Evolutionary conservation across 2,113 vertebrate species (phyloP).

Genomic region (Zosterops pallidus): DNA sequence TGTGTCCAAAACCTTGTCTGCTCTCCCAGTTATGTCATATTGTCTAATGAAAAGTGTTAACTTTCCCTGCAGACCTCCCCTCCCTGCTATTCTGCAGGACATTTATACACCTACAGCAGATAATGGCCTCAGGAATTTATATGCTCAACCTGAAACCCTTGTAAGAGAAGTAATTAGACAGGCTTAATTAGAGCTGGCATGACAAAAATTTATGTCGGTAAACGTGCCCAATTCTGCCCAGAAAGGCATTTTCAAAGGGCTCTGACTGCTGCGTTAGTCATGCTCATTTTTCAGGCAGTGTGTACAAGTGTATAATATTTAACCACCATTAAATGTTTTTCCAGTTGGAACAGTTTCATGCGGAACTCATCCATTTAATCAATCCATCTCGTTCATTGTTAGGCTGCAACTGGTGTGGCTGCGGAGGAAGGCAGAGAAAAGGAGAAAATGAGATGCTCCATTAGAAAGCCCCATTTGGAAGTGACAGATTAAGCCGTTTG

Average conservation of each 20-base stretch:
- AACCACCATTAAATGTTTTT: not conserved
- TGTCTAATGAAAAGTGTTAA: not conserved
- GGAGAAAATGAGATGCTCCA: slow-evolving; percentile 4
- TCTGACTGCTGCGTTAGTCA: not conserved
- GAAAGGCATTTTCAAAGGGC: slow-evolving; percentile 12
- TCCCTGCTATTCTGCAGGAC: not conserved
- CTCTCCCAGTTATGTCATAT: not conserved
- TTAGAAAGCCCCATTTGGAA: slow-evolving; percentile 1
- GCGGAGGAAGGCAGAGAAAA: not conserved
- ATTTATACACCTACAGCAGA: not conserved
- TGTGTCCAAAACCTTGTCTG: not conserved
- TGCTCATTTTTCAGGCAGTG: not conserved
- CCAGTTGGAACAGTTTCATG: not conserved
- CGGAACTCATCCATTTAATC: not conserved
- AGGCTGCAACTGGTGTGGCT: not conserved
- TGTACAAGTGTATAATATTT: slow-evolving; percentile 1
- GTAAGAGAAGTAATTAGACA: slow-evolving; percentile 35
- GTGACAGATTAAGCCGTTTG: slow-evolving; percentile 15
- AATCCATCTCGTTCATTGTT: not conserved
- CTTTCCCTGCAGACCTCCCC: not conserved
- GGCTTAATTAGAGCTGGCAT: slow-evolving; percentile 43
- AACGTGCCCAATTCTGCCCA: slow-evolving; percentile 1
- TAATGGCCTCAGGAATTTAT: not conserved
- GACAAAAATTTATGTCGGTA: slow-evolving; percentile 6
- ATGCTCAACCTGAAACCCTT: slow-evolving; percentile 8